These are phyloP conservation scores for Aspiorhynchus laticeps DNA, from an alignment of 2,113 vertebrate species.

Conservation along the genomic window DNA sequence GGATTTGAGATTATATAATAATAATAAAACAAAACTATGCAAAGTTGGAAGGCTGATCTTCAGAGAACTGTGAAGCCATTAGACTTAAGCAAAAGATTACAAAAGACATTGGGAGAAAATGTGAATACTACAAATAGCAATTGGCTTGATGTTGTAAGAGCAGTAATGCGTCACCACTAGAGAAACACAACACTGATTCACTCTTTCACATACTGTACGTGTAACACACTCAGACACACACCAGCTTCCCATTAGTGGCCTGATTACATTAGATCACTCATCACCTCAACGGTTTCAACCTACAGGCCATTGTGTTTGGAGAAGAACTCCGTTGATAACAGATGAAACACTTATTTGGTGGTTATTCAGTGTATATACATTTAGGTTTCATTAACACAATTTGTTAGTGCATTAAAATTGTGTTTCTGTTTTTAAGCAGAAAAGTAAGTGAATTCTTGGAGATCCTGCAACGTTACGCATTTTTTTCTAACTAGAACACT, in stretches of 20 bases:
- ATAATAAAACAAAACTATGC: conserved; percentile 34
- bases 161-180: conserved; percentile 42
- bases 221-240: conserved; percentile 16
- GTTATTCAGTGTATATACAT: not conserved
- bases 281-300: not conserved
- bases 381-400: not conserved
- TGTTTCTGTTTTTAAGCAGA: not conserved
- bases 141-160: conserved; percentile 59
- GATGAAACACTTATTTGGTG: not conserved
- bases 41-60: conserved; percentile 47
- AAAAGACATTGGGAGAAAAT: conserved; percentile 40
- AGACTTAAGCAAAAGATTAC: conserved; percentile 34
- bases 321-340: not conserved
- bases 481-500: not conserved
- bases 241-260: not conserved
- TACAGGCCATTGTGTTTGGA: not conserved
- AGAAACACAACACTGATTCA: conserved; percentile 26
- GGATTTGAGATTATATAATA: conserved; percentile 50
- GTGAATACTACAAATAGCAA: conserved; percentile 53
- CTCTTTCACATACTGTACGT: not conserved
- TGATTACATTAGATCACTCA: conserved; percentile 15
- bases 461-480: not conserved
- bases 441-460: not conserved
- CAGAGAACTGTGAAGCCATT: conserved; percentile 40
- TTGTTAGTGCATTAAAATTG: not conserved